Conservation (phyloP, 2,888 invertebrate species). For the Agonopterix alstromeriana region DNA sequence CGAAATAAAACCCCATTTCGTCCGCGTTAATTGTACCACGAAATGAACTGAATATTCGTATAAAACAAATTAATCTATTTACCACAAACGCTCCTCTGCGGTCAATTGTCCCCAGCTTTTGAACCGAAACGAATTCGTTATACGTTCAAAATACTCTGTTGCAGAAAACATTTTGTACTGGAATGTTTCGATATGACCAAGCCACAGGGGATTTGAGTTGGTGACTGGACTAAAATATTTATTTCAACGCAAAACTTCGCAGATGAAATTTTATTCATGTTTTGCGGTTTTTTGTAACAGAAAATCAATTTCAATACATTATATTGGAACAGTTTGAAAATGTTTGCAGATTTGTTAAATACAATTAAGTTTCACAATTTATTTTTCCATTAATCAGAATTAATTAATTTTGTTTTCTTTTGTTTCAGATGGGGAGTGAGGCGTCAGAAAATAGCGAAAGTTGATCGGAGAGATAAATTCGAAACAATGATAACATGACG, state of each 20-base stretch:
- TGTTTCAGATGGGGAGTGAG: slow-evolving; percentile 53
- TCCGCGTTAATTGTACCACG: background rate
- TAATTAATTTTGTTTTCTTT: slow-evolving; percentile 13
- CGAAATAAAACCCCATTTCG: too few relatives aligned
- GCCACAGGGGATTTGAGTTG: slow-evolving; percentile 1
- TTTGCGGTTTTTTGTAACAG: too few relatives aligned
- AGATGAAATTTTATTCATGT: background rate
- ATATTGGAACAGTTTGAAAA: too few relatives aligned
- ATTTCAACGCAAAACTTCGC: background rate
- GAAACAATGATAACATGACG: slow-evolving; percentile 58
- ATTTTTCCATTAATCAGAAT: background rate
- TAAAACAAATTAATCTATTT: background rate
- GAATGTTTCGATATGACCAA: background rate
- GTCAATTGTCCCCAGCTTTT: background rate
- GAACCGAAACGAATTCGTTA: background rate
- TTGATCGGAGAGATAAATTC: slow-evolving; percentile 24
- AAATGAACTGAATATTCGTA: background rate
- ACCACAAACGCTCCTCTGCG: background rate
- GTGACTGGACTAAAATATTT: slow-evolving; percentile 1
- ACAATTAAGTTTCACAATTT: too few relatives aligned
- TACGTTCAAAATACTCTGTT: background rate
- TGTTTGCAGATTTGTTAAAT: too few relatives aligned
- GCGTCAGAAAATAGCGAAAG: slow-evolving; percentile 20
- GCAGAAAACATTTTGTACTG: background rate
- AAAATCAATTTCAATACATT: too few relatives aligned